phyloP scores from a whole-genome alignment of 2,888 invertebrate species.

The Salpingus planirostris region DNA sequence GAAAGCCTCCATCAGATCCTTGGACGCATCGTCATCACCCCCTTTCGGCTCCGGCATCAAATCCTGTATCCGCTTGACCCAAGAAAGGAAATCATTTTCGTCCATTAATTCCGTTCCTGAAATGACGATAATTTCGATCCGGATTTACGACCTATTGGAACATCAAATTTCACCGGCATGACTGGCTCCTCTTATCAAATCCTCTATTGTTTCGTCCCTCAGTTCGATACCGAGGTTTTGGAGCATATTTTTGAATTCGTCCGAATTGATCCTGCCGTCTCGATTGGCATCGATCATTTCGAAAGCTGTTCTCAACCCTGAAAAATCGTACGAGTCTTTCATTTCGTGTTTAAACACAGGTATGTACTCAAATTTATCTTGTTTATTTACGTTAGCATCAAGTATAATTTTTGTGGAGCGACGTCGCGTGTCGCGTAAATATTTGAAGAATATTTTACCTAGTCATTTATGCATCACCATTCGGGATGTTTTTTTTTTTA shows the following conservation, averaged over 20 bases:
- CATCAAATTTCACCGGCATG: slow-evolving; percentile 44
- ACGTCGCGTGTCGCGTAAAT: no score
- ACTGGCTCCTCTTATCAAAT: slow-evolving; percentile 66
- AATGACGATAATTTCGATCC: no score
- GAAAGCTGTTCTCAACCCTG: slow-evolving; percentile 71
- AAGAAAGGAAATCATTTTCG: slow-evolving; percentile 69
- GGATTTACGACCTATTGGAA: no score
- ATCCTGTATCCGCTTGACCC: slow-evolving; percentile 67
- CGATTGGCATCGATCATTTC: slow-evolving; percentile 67
- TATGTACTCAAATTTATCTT: no score
- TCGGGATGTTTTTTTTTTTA: no score
- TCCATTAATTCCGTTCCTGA: slow-evolving; percentile 65
- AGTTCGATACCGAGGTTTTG: slow-evolving; percentile 68
- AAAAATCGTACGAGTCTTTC: no score
- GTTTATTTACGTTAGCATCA: no score
- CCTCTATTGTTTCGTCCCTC: slow-evolving; percentile 62
- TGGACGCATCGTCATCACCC: slow-evolving; percentile 58
- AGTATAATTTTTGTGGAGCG: no score
- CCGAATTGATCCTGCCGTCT: slow-evolving; percentile 67
- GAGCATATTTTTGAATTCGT: slow-evolving; percentile 71
- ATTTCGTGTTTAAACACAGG: no score
- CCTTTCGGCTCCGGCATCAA: slow-evolving; percentile 52
- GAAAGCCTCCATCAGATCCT: slow-evolving; percentile 81
- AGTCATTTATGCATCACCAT: no score
- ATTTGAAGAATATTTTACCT: no score